Base-by-base conservation (phyloP, 2,797 vertebrate species). In the Ptychadena robeensis region DNA sequence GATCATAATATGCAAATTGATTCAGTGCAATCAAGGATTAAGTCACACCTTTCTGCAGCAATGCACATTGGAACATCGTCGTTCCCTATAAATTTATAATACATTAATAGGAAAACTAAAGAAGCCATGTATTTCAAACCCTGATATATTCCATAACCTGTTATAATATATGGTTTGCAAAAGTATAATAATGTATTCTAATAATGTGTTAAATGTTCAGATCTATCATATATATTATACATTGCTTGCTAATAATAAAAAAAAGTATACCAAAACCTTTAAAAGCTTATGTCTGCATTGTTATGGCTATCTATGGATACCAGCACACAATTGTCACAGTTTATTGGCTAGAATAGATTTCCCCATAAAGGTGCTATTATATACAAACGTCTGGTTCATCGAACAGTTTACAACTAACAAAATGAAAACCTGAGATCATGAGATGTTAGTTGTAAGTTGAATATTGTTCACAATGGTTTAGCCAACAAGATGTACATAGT, bases 1-100 rank as follows among this genome's bases (percentile, higher is more conserved):
- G 30, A 67, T 38, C 48, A 30, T 57, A 78, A 78, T 28, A 68
- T 69, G 76, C 25, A 57, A 59, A 79, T 79, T 68, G 44, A 68
- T 37, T 40, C 65, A 79, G 31, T 11, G 34, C 32, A 59, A 37
- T 44, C 25, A 59, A 59, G 40, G 31, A n/a, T 35, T 57, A 53
- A 68, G 32, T 79, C 28, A 53, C 40, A 44, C 38, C 3, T 77
- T 38, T 40, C 5, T 53, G 30, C 9, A 44, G 2, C 25, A 1
- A 35, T 68, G 1, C 15, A 27, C 40, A 57, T 9, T 44, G 11
- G 40, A 15, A 66, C 61, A 48, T 32, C 18, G 31, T 68, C 1
- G 28, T 5, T 11, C 28, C 22, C 66, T 35, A 35, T 69, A 38
- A 38, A 69, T 69, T n/a, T 69, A 69, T 28, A 61, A 25, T 25